Evolutionary conservation across 1,140 invertebrate genomes (phyloP), one percentile per base, ranked within the genome.

Genomic region (Apis florea): DNA sequence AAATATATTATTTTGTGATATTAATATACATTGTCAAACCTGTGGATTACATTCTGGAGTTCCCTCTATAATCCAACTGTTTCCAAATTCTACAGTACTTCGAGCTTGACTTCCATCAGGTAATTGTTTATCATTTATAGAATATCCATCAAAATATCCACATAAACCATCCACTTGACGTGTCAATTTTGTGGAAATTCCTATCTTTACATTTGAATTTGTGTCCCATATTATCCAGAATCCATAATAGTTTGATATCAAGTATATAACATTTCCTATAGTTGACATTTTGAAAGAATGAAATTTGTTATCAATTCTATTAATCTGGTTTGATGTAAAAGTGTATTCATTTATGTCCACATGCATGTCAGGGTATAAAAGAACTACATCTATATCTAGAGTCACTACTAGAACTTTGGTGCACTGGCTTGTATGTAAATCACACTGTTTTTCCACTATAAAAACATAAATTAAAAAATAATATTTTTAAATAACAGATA

Each of bases 141-240:
- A 76, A 51, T 95, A 92, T 1, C 95, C 95, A 91, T 97, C 96
- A 89, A 95, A 97, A 76, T 95, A 96, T 8, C 97, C 97, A 88
- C 97, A 98, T 1, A 98, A 89, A 2, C 97, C 97, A 88, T 97
- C 96, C 0, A 98, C 95, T 69, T 94, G 92, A 5, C 94, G 93
- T 53, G 92, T 87, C 56, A 96, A 93, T 84, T 95, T 95, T n/a
- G 95, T 94, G 0, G 94, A 94, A 77, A 97, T 95, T 75, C 96
- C 96, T 79, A 97, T 94, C 90, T 96, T 97, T 1, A 96, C 93
- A 83, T 96, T 96, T 4, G 95, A 95, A 82, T 95, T 94, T 6
- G 94, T 93, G 89, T 96, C 96, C 92, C 96, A 96, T 8, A 96
- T 94, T 3, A 97, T 94, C 92, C 95, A 96, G 90, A 97, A 97